Percentiles rank a stretch among this genome's conserved stretches.
phyloP scores from a whole-genome alignment of 1,140 invertebrate species.

The Musca domestica region DNA sequence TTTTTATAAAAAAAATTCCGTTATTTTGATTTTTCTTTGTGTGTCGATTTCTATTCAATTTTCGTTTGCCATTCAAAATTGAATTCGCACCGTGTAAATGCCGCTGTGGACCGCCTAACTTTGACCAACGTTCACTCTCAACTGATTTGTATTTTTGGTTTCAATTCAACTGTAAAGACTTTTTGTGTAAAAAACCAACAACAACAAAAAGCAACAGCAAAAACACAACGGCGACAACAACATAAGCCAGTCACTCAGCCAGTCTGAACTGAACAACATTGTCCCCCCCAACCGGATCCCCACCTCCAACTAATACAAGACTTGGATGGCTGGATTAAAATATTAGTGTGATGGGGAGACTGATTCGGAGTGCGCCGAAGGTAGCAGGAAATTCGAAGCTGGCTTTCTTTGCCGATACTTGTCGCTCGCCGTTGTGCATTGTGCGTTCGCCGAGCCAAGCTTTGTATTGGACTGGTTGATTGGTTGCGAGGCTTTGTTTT shows the following conservation, averaged over 20 bases:
- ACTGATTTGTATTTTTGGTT: conserved; percentile 15
- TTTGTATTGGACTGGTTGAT: no score
- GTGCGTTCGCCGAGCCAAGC: neutral
- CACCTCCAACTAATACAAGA: neutral
- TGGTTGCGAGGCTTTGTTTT: no score
- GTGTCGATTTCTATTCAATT: neutral
- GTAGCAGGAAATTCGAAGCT: no score
- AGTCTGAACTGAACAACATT: neutral
- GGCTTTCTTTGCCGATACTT: conserved; percentile 3
- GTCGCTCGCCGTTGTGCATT: neutral
- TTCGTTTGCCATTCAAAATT: neutral
- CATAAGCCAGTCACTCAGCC: no score
- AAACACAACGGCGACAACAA: no score
- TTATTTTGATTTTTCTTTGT: conserved; percentile 4
- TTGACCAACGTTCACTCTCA: conserved; percentile 14
- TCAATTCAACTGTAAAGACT: conserved; percentile 12
- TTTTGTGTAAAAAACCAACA: neutral
- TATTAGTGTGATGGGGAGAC: no score
- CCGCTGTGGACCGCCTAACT: neutral
- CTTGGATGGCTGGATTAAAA: neutral
- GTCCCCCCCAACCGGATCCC: neutral
- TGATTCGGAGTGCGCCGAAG: no score
- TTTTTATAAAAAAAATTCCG: conserved; percentile 5
- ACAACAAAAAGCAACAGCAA: no score
- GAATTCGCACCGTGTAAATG: neutral